Evolutionary conservation across 1,140 invertebrate genomes (phyloP), one percentile per base, ranked within the genome.

Genomic region (Helicoverpa zea): DNA sequence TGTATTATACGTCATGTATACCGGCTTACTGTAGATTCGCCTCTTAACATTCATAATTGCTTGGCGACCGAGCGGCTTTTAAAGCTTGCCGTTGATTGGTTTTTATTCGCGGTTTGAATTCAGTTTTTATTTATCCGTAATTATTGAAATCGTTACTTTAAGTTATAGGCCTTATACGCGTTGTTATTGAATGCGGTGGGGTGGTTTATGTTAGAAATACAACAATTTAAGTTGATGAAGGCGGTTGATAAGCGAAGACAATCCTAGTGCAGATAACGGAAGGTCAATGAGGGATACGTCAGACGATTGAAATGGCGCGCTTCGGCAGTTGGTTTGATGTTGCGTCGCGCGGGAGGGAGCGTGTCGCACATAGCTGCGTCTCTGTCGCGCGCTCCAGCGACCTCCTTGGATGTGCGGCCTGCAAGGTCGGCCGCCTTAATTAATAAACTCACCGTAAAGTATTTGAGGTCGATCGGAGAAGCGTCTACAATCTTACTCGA

Each of bases 371-470:
- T 83, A 79, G 77, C 23, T 84, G 81, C 84, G 85, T 91, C 91
- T 89, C 90, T 75, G 81, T 93, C 85, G 30, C 86, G 85, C 90
- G 86, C 88, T 79, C 84, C 58, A 77, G 85, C 92, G 92, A 94
- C 92, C 92, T 94, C 92, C 91, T 93, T 92, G 91, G 92, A 94
- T 93, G 93, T 89, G 92, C 92, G 90, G 92, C 92, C 86, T 89
- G 91, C 92, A 95, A 94, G 94, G 92, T 94, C 92, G 94, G 91
- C 87, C 87, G 93, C 92, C 91, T 94, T 94, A 94, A 94, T 94
- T 94, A 94, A 94, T 94, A 94, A 94, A 94, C 93, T 91, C 93
- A 91, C 89, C 89, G 92, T 94, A 94, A 93, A 94, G 92, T 94
- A 94, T 95, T 94, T 92, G 92, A 94, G 88, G 91, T 92, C 89